phyloP scores from a whole-genome alignment of 2,113 vertebrate genomes.

The Paralichthys olivaceus region DNA sequence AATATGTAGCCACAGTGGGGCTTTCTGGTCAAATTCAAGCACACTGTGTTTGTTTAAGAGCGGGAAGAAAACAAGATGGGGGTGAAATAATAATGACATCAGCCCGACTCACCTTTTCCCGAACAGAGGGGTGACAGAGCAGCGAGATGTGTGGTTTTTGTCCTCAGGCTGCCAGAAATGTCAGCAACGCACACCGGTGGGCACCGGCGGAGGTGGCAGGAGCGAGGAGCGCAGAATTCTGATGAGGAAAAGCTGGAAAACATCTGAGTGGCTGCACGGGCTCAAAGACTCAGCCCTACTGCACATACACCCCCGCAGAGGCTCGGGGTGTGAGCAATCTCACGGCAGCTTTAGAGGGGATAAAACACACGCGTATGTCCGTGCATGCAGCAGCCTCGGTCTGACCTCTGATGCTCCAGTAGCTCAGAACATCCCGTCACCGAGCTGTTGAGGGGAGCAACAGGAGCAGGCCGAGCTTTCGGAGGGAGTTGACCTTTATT shows the following conservation, averaged over 20 bases:
- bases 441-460: constrained; percentile 20
- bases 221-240: constrained; percentile 56
- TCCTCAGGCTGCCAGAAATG: constrained; percentile 63
- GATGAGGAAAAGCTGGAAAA: constrained; percentile 35
- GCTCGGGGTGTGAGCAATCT: neutral
- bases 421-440: constrained; percentile 23
- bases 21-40: constrained; percentile 18
- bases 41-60: constrained; percentile 17
- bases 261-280: neutral
- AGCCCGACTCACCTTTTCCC: constrained; percentile 36
- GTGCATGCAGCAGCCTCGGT: constrained; percentile 6
- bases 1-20: constrained; percentile 20
- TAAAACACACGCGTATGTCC: neutral
- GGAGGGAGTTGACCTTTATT: constrained; percentile 39
- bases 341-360: neutral
- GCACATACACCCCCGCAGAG: constrained; percentile 7
- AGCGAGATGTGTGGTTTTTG: constrained; percentile 51
- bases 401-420: constrained; percentile 4
- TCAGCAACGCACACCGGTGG: constrained; percentile 63
- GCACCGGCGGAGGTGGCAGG: constrained; percentile 36
- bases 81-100: constrained; percentile 5
- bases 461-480: constrained; percentile 8
- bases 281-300: neutral
- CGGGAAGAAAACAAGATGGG: neutral
- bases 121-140: constrained; percentile 20